Evolutionary conservation across 2,888 invertebrate species (phyloP).

Genomic region (Tetramorium bicarinatum): DNA sequence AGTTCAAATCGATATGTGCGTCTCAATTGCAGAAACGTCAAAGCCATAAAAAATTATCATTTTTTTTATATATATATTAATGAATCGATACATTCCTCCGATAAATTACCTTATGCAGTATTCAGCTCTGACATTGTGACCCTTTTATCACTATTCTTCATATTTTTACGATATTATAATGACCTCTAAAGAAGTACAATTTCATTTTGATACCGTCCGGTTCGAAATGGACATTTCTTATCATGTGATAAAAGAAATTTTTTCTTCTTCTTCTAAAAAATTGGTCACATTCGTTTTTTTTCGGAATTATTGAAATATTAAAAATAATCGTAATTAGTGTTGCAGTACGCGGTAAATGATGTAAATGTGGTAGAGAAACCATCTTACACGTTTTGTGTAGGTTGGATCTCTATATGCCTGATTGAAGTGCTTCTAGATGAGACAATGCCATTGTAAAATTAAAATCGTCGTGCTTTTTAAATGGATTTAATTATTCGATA

Average conservation of each 20-base stretch:
- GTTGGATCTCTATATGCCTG: background rate
- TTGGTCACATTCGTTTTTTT: background rate
- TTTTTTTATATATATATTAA: background rate
- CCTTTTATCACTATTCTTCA: background rate
- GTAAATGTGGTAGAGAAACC: background rate
- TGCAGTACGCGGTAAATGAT: background rate
- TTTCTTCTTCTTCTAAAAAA: background rate
- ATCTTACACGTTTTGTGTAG: background rate
- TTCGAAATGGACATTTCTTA: background rate
- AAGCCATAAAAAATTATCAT: background rate
- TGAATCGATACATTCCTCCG: background rate
- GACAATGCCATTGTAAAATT: constrained; percentile 14
- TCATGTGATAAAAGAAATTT: background rate
- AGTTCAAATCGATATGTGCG: background rate
- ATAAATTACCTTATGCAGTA: background rate
- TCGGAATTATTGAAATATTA: background rate
- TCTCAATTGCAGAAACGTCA: background rate
- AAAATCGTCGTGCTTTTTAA: background rate
- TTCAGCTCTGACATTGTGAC: background rate
- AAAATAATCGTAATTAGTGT: background rate
- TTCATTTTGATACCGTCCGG: background rate
- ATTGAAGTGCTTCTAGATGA: background rate
- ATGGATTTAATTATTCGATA: constrained; percentile 28
- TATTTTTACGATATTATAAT: background rate
- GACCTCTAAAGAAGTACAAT: background rate